Conservation (phyloP, 2,113 vertebrate species). For the Mormyrus iriodes region DNA sequence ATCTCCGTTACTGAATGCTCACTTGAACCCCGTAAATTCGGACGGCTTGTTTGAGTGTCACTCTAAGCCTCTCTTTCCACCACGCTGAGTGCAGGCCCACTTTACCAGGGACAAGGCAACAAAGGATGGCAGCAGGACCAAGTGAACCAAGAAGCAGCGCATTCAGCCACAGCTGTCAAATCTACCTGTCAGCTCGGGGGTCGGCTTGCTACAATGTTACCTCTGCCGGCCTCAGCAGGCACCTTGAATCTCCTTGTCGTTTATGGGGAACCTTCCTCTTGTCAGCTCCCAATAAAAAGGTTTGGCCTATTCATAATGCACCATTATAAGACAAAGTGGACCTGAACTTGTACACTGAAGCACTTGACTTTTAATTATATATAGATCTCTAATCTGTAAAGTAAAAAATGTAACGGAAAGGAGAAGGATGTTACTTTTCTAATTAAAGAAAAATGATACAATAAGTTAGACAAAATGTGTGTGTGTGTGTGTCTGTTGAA, state of each 20-base stretch:
- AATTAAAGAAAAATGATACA: not conserved
- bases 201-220: constrained; percentile 34
- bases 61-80: not conserved
- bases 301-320: not conserved
- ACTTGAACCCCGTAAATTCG: not conserved
- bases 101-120: not conserved
- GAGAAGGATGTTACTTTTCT: not conserved
- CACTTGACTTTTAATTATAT: not conserved
- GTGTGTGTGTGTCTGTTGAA: not conserved
- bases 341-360: not conserved
- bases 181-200: constrained; percentile 36
- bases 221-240: constrained; percentile 22
- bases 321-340: not conserved
- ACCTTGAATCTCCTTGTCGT: not conserved
- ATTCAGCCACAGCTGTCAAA: constrained; percentile 44
- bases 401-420: not conserved
- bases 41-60: not conserved
- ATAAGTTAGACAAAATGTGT: not conserved
- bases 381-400: not conserved
- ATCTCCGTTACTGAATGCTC: not conserved
- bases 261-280: not conserved
- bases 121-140: not conserved
- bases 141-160: constrained; percentile 24
- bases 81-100: not conserved
- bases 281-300: not conserved